A percentile compares a stretch with the other conserved stretches of the same genome.
Evolutionary conservation across 2,888 invertebrate species (phyloP).

Genomic region (Callyntrura guangdongensis): DNA sequence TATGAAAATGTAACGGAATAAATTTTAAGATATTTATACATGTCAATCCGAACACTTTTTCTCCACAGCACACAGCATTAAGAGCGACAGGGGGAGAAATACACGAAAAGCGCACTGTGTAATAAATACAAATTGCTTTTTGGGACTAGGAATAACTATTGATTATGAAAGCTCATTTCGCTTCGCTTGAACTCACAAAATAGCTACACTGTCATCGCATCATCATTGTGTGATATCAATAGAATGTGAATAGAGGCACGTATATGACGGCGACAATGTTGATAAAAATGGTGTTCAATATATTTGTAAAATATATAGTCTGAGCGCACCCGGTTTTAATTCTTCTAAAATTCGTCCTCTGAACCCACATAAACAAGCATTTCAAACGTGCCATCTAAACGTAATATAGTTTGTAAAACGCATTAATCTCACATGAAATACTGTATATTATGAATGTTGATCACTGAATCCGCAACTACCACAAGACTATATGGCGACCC

Average conservation of each 20-base stretch:
- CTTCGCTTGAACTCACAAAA: slow-evolving; percentile 15
- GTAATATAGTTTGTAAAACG: slow-evolving; percentile 48
- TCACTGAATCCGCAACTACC: neutral
- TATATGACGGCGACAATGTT: neutral
- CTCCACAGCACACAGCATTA: slow-evolving; percentile 21
- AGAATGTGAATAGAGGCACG: no score
- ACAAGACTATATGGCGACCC: neutral
- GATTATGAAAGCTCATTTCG: slow-evolving; percentile 16
- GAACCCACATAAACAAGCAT: slow-evolving; percentile 67
- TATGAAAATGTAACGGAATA: neutral
- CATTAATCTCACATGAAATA: neutral
- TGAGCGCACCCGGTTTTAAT: neutral
- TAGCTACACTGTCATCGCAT: slow-evolving; percentile 13
- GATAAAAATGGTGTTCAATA: neutral
- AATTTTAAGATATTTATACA: neutral
- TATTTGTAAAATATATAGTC: neutral
- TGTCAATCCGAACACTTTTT: neutral
- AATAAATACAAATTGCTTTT: slow-evolving; percentile 83
- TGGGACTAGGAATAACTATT: slow-evolving; percentile 54
- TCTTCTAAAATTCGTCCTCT: slow-evolving; percentile 44
- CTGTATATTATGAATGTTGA: neutral
- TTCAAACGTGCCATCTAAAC: slow-evolving; percentile 58
- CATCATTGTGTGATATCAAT: neutral
- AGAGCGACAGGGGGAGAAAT: slow-evolving; percentile 34
- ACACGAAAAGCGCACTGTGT: slow-evolving; percentile 64